Base-by-base conservation (phyloP, 2,888 invertebrate species). In the Siphonodentalium dalli region DNA sequence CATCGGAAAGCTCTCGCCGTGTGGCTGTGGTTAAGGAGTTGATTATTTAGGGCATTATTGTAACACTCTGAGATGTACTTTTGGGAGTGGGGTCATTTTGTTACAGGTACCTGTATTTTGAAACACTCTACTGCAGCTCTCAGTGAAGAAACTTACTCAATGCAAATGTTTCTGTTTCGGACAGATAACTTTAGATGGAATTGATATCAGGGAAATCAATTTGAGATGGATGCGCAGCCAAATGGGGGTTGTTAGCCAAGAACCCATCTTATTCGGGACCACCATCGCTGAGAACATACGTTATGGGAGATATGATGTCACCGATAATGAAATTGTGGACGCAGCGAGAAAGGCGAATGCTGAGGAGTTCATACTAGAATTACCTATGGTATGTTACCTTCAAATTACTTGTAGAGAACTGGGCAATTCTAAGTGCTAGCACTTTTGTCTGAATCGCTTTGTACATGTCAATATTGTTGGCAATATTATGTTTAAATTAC, bases 241-340 rank as follows among this genome's bases (percentile, higher is more conserved):
- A 51, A 86, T 94, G 54, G 92, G 93, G 8, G 90, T 94, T 54
- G 93, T 95, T 1, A 91, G 92, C 13, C 95, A 95, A 82, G 94
- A 93, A 75, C 94, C 92, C 0, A 88, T 90, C 2, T 84, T 95
- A 0, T 94, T 94, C 80, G 91, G 92, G 77, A 86, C 90, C 47
- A 89, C 91, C 2, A 92, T 95, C 54, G 86, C 85, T 0, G 91
- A 93, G 65, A 95, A 95, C 80, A 93, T 95, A 60, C 88, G 89
- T 0, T 94, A 94, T 73, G 94, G 94, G 3, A 89, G 66, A 20
- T 61, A 69, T 9, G 43, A 50, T 4, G 49, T 47, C 3, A 48
- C 51, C 4, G 65, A 68, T 68, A 64, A 68, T 8, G 66, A 69
- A 35, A 58, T 79, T 24, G 70, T 74, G n/a, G 41, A 59, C 54